Conservation (phyloP, 2,888 invertebrate genomes). For the Archips crataeganus region DNA sequence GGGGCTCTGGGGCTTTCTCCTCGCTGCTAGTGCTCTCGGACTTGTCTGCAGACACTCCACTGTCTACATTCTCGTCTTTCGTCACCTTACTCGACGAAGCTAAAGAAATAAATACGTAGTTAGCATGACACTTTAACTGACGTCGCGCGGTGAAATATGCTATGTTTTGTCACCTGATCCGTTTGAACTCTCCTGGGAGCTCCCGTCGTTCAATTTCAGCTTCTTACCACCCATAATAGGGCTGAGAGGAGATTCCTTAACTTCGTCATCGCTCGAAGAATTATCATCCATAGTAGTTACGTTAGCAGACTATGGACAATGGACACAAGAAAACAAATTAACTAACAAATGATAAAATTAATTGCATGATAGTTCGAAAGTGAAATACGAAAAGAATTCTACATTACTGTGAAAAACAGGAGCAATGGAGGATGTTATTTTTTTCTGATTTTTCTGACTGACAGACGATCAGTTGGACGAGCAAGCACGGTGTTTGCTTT, state of each 20-base stretch:
- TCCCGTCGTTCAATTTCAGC: constrained; percentile 78
- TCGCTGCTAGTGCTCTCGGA: constrained; percentile 81
- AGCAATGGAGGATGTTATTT: constrained; percentile 56
- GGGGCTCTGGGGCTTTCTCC: constrained; percentile 58
- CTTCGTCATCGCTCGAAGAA: constrained; percentile 76
- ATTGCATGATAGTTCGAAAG: constrained; percentile 39
- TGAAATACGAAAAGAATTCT: constrained; percentile 44
- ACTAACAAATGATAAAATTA: constrained; percentile 5
- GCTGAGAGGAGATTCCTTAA: constrained; percentile 64
- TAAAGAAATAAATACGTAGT: constrained; percentile 49
- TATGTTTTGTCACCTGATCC: constrained; percentile 63
- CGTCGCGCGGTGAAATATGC: constrained; percentile 21
- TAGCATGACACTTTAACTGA: constrained; percentile 25
- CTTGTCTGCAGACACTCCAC: constrained; percentile 78
- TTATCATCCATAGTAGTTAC: constrained; percentile 75
- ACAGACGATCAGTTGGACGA: constrained; percentile 48
- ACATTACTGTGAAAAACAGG: constrained; percentile 45
- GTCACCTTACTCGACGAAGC: constrained; percentile 56
- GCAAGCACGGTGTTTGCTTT: constrained; percentile 42
- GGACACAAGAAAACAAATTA: constrained; percentile 19
- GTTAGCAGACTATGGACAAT: constrained; percentile 47
- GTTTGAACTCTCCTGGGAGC: constrained; percentile 75
- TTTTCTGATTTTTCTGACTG: constrained; percentile 51
- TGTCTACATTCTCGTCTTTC: constrained; percentile 76
- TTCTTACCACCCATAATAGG: constrained; percentile 74